A percentile compares a stretch with the other conserved stretches of the same genome.
phyloP scores from a whole-genome alignment of 1,140 invertebrate species.

The Cepaea nemoralis region DNA sequence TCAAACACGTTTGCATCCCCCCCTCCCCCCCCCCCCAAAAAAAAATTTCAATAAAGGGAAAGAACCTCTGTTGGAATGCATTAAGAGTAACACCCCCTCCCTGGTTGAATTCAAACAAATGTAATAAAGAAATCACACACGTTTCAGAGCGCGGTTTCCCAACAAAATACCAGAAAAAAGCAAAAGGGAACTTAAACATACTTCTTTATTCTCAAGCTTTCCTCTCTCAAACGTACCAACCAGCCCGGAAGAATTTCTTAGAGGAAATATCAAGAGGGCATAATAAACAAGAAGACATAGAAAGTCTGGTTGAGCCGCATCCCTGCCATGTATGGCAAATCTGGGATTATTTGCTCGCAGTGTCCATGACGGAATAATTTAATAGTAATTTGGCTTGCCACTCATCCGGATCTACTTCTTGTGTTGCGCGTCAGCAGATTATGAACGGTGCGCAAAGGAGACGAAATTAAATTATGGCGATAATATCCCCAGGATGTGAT shows the following conservation, averaged over 20 bases:
- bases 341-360: constrained; percentile 5
- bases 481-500: background rate
- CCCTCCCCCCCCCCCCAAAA: too few relatives aligned
- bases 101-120: background rate
- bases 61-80: background rate
- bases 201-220: background rate
- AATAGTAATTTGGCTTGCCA: constrained; percentile 36
- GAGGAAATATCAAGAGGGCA: constrained; percentile 10
- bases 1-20: too few relatives aligned
- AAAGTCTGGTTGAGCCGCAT: background rate
- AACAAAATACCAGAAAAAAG: background rate
- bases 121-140: constrained; percentile 1
- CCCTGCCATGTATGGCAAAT: constrained; percentile 25
- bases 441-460: background rate
- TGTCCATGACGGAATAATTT: constrained; percentile 30
- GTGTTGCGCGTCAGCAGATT: constrained; percentile 6
- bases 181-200: background rate
- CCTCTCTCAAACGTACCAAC: background rate
- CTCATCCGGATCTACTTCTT: background rate
- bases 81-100: background rate
- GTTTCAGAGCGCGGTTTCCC: background rate
- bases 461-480: constrained; percentile 15
- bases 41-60: background rate
- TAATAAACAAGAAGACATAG: constrained; percentile 4
- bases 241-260: constrained; percentile 3